phyloP scores from a whole-genome alignment of 2,888 invertebrate species.

The Drosophila falleni region DNA sequence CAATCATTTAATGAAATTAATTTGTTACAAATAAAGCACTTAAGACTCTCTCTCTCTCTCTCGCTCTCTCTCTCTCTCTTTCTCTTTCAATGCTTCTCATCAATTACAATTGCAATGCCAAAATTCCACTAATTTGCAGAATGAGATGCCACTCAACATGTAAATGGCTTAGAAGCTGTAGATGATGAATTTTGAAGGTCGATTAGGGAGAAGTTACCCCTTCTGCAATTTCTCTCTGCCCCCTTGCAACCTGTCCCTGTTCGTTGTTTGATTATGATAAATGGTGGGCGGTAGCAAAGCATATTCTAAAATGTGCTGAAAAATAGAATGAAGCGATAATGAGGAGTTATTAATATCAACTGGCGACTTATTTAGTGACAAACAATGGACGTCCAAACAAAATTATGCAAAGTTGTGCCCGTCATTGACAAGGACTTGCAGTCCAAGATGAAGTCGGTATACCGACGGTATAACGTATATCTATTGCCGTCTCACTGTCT shows the following conservation, averaged over 20 bases:
- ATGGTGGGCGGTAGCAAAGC: constrained; percentile 56
- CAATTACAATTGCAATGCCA: constrained; percentile 65
- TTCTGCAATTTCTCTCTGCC: background rate
- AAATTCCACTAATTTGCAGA: constrained; percentile 35
- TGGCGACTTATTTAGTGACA: constrained; percentile 74
- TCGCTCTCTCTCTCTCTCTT: background rate
- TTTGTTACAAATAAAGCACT: constrained; percentile 20
- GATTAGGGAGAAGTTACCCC: background rate
- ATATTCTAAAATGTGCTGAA: constrained; percentile 67
- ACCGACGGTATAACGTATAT: constrained; percentile 9
- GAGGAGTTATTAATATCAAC: constrained; percentile 80
- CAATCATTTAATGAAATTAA: constrained; percentile 46
- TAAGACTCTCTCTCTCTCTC: background rate
- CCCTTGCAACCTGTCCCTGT: background rate
- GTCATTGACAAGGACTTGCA: constrained; percentile 44
- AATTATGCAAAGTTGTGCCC: constrained; percentile 62
- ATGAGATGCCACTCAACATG: constrained; percentile 16
- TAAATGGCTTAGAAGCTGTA: constrained; percentile 3
- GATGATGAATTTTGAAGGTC: constrained; percentile 57
- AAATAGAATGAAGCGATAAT: constrained; percentile 72
- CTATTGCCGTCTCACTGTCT: constrained; percentile 21
- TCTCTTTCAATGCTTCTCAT: constrained; percentile 41
- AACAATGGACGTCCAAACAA: constrained; percentile 45
- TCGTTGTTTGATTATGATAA: constrained; percentile 70
- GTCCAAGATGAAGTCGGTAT: constrained; percentile 6